These are phyloP conservation scores for Chrysotoxum bicinctum DNA, from an alignment of 2,888 invertebrate genomes.

Conservation along the genomic window DNA sequence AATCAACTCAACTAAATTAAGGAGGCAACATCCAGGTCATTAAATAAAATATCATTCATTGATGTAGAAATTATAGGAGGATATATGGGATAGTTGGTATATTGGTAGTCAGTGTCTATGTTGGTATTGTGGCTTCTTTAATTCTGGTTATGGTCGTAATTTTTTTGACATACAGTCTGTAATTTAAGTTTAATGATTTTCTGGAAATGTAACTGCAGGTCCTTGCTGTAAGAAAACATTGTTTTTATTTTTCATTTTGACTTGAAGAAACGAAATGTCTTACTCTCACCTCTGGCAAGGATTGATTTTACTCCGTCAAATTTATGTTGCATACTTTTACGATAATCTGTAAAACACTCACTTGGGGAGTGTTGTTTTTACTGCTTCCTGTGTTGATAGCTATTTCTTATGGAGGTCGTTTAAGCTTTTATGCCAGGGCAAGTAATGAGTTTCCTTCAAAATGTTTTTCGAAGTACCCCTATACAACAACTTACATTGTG, in stretches of 20 bases:
- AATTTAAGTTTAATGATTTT: slow-evolving; percentile 16
- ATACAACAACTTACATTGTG: not conserved
- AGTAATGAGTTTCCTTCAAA: not conserved
- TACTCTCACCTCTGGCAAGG: not conserved
- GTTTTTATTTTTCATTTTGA: not conserved
- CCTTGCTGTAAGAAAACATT: not conserved
- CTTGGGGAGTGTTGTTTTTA: not conserved
- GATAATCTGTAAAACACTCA: not conserved
- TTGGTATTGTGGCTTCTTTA: slow-evolving; percentile 15
- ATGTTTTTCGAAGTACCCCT: not conserved
- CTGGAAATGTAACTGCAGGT: not conserved
- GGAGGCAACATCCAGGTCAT: slow-evolving; percentile 30
- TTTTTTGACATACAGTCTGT: slow-evolving; percentile 1
- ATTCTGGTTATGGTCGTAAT: slow-evolving; percentile 39
- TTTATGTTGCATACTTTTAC: not conserved
- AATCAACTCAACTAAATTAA: slow-evolving; percentile 44
- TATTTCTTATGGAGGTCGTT: not conserved
- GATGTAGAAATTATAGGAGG: slow-evolving; percentile 12
- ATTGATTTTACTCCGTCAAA: not conserved
- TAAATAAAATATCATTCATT: slow-evolving; percentile 47
- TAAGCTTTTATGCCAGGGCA: not conserved
- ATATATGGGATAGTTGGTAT: no score
- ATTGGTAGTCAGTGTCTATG: not conserved
- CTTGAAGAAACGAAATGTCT: not conserved
- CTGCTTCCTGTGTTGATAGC: not conserved